phyloP scores from a whole-genome alignment of 2,113 vertebrate species.

The Microcebus jonahi region DNA sequence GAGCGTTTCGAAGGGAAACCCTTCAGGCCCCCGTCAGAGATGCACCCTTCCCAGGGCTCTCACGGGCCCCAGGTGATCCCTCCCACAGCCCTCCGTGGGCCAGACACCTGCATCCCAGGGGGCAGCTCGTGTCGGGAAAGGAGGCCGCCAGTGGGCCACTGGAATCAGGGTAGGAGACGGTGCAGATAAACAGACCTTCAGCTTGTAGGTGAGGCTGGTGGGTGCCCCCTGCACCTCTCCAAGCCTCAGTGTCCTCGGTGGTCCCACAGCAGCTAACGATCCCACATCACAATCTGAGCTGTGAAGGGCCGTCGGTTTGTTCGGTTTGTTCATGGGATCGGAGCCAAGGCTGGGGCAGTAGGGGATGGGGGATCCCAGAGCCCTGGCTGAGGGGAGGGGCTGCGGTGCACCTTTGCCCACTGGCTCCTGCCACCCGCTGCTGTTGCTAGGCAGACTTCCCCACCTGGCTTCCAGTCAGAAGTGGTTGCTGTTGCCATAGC shows the following conservation, averaged over 20 bases:
- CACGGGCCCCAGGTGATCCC: neutral
- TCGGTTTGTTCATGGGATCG: neutral
- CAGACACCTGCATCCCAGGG: neutral
- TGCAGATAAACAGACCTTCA: neutral
- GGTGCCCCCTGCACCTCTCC: neutral
- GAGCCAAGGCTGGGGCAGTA: neutral
- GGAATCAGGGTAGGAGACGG: neutral
- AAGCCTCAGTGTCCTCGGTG: neutral
- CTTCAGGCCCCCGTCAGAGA: neutral
- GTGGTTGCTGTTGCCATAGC: conserved; percentile 81
- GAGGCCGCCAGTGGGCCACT: neutral
- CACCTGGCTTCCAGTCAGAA: conserved; percentile 44
- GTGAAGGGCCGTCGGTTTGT: neutral
- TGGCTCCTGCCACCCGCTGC: neutral
- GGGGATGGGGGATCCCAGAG: neutral
- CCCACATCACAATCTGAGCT: neutral
- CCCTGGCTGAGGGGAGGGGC: neutral
- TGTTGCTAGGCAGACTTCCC: conserved; percentile 84
- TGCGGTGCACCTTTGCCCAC: neutral
- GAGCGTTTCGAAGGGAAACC: neutral
- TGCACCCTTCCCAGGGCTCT: neutral
- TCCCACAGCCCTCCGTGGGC: neutral
- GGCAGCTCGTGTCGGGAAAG: neutral
- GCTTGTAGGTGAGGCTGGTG: neutral
- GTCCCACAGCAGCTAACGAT: neutral